Percentiles rank a stretch among this genome's conserved stretches.
phyloP scores from a whole-genome alignment of 2,113 vertebrate species.

The Albula glossodonta region DNA sequence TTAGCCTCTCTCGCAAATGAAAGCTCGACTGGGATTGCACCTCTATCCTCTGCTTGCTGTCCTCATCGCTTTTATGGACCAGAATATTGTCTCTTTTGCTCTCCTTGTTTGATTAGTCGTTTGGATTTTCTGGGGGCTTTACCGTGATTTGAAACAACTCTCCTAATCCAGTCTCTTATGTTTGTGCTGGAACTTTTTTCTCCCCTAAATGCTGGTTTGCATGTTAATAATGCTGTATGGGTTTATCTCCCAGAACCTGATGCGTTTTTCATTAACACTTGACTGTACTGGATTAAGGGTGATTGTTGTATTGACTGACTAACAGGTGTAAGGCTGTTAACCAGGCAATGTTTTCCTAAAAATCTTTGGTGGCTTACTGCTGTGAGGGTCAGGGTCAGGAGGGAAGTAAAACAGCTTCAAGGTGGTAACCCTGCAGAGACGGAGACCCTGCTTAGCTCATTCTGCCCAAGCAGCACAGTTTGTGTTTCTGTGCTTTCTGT shows the following conservation, averaged over 20 bases:
- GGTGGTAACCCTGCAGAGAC: neutral
- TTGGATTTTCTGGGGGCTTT: neutral
- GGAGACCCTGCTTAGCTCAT: too few species aligned
- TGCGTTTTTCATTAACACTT: neutral
- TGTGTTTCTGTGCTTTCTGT: too few species aligned
- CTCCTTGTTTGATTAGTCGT: neutral
- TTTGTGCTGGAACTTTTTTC: neutral
- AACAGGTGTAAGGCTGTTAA: neutral
- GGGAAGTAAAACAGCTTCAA: neutral
- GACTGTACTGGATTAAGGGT: neutral
- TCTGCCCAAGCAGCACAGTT: too few species aligned
- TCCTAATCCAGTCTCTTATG: neutral
- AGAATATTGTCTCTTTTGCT: neutral
- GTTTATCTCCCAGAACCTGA: neutral
- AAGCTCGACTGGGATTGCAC: slow-evolving; percentile 35
- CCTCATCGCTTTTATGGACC: neutral
- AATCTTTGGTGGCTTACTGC: too few species aligned
- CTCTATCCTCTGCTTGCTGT: neutral
- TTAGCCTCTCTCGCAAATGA: slow-evolving; percentile 33
- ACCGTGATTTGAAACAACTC: neutral
- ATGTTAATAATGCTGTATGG: slow-evolving; percentile 15
- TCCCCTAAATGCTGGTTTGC: neutral
- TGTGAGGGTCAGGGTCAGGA: neutral
- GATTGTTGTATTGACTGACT: neutral
- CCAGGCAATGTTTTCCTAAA: neutral